Evolutionary conservation across 2,888 invertebrate species (phyloP).

Genomic region (Mythimna albipuncta): DNA sequence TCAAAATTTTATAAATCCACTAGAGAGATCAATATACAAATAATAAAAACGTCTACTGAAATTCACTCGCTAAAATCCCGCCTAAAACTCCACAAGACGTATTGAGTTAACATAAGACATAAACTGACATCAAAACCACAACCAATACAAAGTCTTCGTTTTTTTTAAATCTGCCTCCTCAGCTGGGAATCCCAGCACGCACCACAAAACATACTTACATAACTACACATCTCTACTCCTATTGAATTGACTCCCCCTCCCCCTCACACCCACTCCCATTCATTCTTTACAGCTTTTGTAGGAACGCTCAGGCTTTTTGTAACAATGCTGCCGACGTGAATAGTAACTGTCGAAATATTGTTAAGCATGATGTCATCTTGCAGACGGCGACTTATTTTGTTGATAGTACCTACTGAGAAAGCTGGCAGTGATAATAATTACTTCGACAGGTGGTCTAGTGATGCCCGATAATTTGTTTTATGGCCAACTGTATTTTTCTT

Average conservation of each 20-base stretch:
- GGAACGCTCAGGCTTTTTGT: slow-evolving; percentile 85
- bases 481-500: not conserved
- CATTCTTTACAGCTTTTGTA: slow-evolving; percentile 89
- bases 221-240: slow-evolving; percentile 84
- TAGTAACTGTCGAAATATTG: slow-evolving; percentile 87
- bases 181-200: slow-evolving; percentile 72
- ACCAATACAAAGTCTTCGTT: slow-evolving; percentile 40
- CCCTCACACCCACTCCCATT: slow-evolving; percentile 81
- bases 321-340: slow-evolving; percentile 82
- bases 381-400: slow-evolving; percentile 65
- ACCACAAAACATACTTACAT: slow-evolving; percentile 86
- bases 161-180: slow-evolving; percentile 59
- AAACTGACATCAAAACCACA: slow-evolving; percentile 28
- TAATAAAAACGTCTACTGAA: too few relatives aligned
- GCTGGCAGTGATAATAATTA: slow-evolving; percentile 38
- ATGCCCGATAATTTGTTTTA: not conserved
- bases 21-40: too few relatives aligned
- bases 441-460: slow-evolving; percentile 22
- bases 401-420: slow-evolving; percentile 42
- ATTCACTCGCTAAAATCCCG: too few relatives aligned
- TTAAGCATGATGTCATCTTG: slow-evolving; percentile 80
- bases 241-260: slow-evolving; percentile 81
- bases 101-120: not conserved
- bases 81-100: too few relatives aligned
- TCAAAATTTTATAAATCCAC: too few relatives aligned